Base-by-base conservation (phyloP, 2,797 vertebrate genomes). In the Hyperoplus lanceolatus region DNA sequence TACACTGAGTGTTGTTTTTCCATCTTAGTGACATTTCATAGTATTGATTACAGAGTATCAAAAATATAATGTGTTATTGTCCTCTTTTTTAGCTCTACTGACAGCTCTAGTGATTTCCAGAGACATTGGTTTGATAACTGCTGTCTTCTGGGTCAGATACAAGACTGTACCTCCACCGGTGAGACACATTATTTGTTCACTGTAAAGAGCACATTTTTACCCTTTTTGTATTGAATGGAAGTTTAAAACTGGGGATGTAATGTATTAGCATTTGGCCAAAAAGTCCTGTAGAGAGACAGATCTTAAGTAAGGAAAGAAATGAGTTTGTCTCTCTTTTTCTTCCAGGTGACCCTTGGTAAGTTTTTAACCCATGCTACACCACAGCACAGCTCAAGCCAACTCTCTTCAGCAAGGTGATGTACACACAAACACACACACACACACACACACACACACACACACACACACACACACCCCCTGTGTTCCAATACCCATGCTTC, bases 321-420 rank as follows among this genome's bases (percentile, higher is more conserved):
- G 9, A 11, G 6, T 63, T 18, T 60, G 10, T 18, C 1, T 8
- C 2, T 42, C 9, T 49, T 76, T 50, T 70, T 36, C 38, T 60
- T 69, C 66, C 94, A 99, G 98, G 95, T 97, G 92, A 99, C 97
- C 21, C 93, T 99, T 55, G 95, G 95, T 90, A 97, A 96, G 87
- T 99, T 98, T 94, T 99, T 93, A 99, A 99, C 83, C 98, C 98
- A 43, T 99, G 98, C 90, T 99, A 99, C 41, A 97, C 96, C 57
- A 99, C 98, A 69, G 98, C 98, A 43, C 97, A 97, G 78, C 96
- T 99, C 84, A 99, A 98, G 87, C 98, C 98, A 73, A 99, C 98
- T 0, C 95, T 98, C 70, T 96, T 99, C 93, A 99, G 98, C 95
- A 99, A 99, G 98, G 98, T 99, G 94, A 41, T 46, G 60, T 39